Evolutionary conservation across 2,113 vertebrate genomes (phyloP).

Genomic region (Oncorhynchus kisutch): DNA sequence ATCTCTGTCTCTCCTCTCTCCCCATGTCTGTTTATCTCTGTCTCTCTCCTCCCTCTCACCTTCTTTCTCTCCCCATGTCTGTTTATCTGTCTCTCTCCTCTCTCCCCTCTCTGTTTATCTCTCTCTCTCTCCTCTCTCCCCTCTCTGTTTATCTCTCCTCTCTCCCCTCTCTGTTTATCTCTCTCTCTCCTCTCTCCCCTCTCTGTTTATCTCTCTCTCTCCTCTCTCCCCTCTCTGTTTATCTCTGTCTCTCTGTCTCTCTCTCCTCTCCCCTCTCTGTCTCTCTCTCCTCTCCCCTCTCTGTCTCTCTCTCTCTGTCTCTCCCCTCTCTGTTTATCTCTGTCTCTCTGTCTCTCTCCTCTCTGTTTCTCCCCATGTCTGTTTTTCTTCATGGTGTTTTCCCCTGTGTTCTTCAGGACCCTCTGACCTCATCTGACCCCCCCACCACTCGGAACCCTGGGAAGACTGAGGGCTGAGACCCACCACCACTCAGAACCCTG

Average conservation of each 20-base stretch:
- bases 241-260: background rate
- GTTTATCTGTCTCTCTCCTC: too few species aligned
- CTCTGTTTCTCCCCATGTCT: constrained; percentile 16
- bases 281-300: background rate
- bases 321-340: constrained; percentile 24
- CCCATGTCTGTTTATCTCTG: too few species aligned
- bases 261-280: background rate
- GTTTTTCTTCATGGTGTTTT: constrained; percentile 43
- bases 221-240: too few species aligned
- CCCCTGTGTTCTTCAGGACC: constrained; percentile 35
- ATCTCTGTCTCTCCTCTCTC: too few species aligned
- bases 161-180: too few species aligned
- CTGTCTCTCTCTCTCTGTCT: constrained; percentile 9
- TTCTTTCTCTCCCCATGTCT: too few species aligned
- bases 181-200: too few species aligned
- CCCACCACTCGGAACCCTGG: constrained; percentile 6
- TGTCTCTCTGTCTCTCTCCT: background rate
- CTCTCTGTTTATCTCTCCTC: too few species aligned
- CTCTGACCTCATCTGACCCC: constrained; percentile 7
- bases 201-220: too few species aligned
- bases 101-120: too few species aligned
- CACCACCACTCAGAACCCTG: background rate
- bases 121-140: too few species aligned
- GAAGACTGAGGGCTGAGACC: constrained; percentile 36
- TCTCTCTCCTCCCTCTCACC: too few species aligned